Evolutionary conservation across 2,888 invertebrate species (phyloP).

Genomic region (Thereva unica): DNA sequence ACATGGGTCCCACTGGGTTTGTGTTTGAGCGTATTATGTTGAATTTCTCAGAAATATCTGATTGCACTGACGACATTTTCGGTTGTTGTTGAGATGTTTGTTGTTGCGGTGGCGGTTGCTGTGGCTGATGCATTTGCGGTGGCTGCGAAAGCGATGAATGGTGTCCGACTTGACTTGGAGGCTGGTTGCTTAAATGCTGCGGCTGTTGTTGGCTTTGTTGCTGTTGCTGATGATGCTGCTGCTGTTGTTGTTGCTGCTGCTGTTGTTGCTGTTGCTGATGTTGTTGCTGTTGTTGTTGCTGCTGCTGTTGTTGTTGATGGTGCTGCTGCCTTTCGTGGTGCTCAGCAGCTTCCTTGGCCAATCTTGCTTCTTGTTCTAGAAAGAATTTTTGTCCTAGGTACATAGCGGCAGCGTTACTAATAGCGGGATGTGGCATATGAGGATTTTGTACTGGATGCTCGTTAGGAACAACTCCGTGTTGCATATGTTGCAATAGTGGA

Average conservation of each 20-base stretch:
- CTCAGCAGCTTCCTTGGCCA: constrained; percentile 68
- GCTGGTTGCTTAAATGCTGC: constrained; percentile 59
- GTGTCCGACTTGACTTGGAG: constrained; percentile 46
- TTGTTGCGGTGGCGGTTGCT: constrained; percentile 50
- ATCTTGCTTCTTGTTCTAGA: constrained; percentile 77
- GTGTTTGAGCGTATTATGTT: constrained; percentile 74
- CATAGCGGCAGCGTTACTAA: constrained; percentile 70
- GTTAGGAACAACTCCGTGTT: constrained; percentile 49
- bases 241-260: constrained; percentile 62
- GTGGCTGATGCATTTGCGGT: constrained; percentile 53
- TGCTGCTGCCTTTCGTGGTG: constrained; percentile 63
- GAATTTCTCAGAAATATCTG: constrained; percentile 77
- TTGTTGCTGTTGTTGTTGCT: constrained; percentile 61
- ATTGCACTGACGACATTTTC: constrained; percentile 60
- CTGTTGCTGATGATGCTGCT: constrained; percentile 59
- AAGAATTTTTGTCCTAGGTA: constrained; percentile 80
- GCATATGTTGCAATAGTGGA: constrained; percentile 64
- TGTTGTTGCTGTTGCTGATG: constrained; percentile 62
- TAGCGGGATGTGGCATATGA: constrained; percentile 63
- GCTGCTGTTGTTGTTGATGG: constrained; percentile 57
- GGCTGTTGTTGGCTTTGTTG: constrained; percentile 60
- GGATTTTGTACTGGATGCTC: constrained; percentile 50
- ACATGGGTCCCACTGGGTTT: constrained; percentile 68
- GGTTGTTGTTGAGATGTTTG: constrained; percentile 48
- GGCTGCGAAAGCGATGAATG: constrained; percentile 53